phyloP scores from a whole-genome alignment of 35 echinoderm and acorn worm genomes.

The Strongylocentrotus purpuratus region DNA sequence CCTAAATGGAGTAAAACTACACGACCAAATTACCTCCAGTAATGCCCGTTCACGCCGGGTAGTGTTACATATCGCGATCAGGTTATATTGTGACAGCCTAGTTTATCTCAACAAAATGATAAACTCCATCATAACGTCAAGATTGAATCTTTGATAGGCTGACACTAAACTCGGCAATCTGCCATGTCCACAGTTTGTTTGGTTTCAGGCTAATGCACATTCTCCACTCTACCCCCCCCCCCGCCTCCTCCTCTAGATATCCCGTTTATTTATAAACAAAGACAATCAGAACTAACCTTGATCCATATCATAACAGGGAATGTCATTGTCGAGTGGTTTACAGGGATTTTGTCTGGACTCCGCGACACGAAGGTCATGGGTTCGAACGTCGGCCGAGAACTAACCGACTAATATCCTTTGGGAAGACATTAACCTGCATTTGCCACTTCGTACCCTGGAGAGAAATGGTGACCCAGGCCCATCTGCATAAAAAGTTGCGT shows the following conservation, averaged over 20 bases:
- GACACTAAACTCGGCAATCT: neutral
- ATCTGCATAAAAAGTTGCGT: no score
- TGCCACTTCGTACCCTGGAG: no score
- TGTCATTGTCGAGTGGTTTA: no score
- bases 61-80: conserved; percentile 1
- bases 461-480: no score
- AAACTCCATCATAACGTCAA: neutral
- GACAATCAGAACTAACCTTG: no score
- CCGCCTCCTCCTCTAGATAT: neutral
- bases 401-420: no score
- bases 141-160: neutral
- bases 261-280: neutral
- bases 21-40: conserved; percentile 29
- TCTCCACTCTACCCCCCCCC: neutral
- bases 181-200: neutral
- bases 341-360: no score
- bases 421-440: no score
- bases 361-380: no score
- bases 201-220: neutral
- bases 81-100: conserved; percentile 13
- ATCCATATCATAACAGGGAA: no score
- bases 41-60: conserved; percentile 25
- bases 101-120: neutral
- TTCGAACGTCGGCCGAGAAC: no score
- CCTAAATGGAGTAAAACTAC: conserved; percentile 19